Evolutionary conservation across 2,113 vertebrate species (phyloP), one percentile per base, ranked within the genome.

Genomic region (Sardina pilchardus): DNA sequence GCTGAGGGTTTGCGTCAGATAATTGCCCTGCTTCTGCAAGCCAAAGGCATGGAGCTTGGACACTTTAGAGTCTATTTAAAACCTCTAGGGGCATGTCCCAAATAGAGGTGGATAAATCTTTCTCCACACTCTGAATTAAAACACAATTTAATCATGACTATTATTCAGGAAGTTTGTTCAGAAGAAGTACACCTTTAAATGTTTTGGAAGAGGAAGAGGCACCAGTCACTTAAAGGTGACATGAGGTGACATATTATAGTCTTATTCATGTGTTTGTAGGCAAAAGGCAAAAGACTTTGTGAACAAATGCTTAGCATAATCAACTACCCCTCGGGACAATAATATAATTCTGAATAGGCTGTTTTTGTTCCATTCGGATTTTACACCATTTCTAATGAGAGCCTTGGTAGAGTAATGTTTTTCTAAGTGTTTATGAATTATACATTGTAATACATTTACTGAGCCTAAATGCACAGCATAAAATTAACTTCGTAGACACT

Each of bases 381-480:
- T 91, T 85, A 88, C 89, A 90, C 84, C 80, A 82, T 91, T 92
- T 88, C 88, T 91, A 92, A 93, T 91, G 56, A 92, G 92, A 85
- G 90, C 78, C 87, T 71, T 83, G 56, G 48, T 30, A 86, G 89
- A 93, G 42, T 92, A 90, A 92, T 93, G 88, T 82, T 85, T 87
- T 89, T 91, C 89, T 86, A 92, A 93, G 87, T 87, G 83, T 87
- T 91, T 89, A 71, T 90, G 88, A 89, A 93, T 93, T 86, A 89
- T 89, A 84, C 39, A 89, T 89, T 84, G 84, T 82, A 90, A 91
- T 91, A 30, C 86, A 93, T 89, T 89, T 30, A 90, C 88, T 89
- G 87, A 86, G 87, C 83, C 89, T 90, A 88, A 90, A 92, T 87
- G 86, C 47, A 50, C n/a, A 83, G 81, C 71, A 84, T 85, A 86